A percentile compares a stretch with the other conserved stretches of the same genome.
Conservation (phyloP, 1,140 invertebrate species). For the Cyclina sinensis region DNA sequence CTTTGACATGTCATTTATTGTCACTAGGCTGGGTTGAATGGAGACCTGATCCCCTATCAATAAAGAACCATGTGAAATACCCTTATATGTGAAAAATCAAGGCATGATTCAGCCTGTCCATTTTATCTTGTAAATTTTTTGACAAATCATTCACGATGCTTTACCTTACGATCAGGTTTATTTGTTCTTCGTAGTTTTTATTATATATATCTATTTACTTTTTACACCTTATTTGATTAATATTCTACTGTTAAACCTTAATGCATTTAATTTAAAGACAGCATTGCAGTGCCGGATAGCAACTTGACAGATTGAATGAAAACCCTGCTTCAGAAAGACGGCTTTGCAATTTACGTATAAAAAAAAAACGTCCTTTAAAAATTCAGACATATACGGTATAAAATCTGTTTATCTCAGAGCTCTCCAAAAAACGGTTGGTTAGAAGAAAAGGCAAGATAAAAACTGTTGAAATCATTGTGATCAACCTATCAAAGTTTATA, state of each 20-base stretch:
- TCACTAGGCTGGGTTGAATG: neutral
- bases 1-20: neutral
- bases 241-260: too few relatives aligned
- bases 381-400: neutral
- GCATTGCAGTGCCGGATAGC: too few relatives aligned
- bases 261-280: too few relatives aligned
- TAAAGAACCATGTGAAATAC: neutral
- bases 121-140: neutral
- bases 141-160: neutral
- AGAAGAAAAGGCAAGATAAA: neutral
- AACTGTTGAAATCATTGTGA: neutral
- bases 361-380: neutral
- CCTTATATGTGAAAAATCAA: too few relatives aligned
- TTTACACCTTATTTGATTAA: neutral
- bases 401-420: neutral
- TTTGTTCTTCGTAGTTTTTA: neutral
- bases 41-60: neutral
- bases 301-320: too few relatives aligned
- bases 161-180: neutral
- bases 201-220: neutral
- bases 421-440: neutral
- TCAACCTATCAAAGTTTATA: neutral
- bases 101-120: neutral
- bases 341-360: too few relatives aligned
- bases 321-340: too few relatives aligned